Conservation (phyloP, 2,888 invertebrate species). For the Synanthedon vespiformis region DNA sequence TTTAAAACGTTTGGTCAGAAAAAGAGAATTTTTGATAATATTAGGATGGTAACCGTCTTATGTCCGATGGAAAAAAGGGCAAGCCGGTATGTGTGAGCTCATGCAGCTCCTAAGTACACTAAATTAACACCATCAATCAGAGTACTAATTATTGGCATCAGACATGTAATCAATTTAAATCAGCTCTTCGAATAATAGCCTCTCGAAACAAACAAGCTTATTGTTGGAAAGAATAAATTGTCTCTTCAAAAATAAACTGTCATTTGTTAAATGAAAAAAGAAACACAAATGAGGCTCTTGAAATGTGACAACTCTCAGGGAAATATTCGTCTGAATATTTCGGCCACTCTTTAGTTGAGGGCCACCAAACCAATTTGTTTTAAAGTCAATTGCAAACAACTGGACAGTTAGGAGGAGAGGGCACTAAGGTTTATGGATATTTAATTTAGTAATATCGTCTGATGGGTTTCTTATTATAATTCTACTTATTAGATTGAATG, state of each 20-base stretch:
- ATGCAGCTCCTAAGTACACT: too few species aligned
- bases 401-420: conserved; percentile 1
- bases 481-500: too few species aligned
- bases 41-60: too few species aligned
- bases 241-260: background rate
- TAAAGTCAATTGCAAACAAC: conserved; percentile 7
- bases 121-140: too few species aligned
- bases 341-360: conserved; percentile 1
- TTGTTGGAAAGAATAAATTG: background rate
- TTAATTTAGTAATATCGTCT: too few species aligned
- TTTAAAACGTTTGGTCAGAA: too few species aligned
- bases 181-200: background rate
- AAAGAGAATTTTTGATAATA: too few species aligned
- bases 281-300: background rate
- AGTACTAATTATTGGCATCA: too few species aligned
- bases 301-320: background rate
- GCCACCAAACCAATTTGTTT: conserved; percentile 6
- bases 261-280: background rate
- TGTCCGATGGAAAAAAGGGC: too few species aligned
- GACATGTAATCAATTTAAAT: too few species aligned
- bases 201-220: background rate
- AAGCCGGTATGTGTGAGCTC: too few species aligned
- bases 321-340: background rate
- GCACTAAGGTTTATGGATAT: background rate
- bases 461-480: too few species aligned